Evolutionary conservation across 2,888 invertebrate species (phyloP), one percentile per base, ranked within the genome.

Genomic region (Dolichomitus sp.): DNA sequence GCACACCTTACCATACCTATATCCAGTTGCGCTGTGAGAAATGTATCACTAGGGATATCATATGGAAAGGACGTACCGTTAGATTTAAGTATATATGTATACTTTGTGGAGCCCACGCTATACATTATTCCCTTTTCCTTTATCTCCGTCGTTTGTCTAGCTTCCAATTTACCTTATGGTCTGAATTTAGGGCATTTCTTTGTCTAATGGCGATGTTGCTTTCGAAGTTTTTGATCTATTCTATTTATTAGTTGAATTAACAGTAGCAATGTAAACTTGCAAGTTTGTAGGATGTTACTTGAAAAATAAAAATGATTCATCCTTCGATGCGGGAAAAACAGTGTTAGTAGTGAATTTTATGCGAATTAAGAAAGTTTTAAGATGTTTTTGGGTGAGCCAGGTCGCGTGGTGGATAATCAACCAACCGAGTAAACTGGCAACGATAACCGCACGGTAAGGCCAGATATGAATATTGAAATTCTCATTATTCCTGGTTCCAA

Each of bases 381-480:
- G 30, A 61, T 57, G 54, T 57, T 61, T 73, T 77, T 33, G 27
- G n/a, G 40, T 6, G 40, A 30, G 42, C 50, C n/a, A n/a, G 57
- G 59, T 37, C 30, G 14, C 9, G 68, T 40, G 37, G 12, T 37
- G 48, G 57, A 77, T 69, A 50, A 68, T 27, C 59, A 61, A 59
- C 45, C 52, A 59, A 63, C 59, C 76, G 66, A 23, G 70, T 79
- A 80, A 83, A 73, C 83, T 59, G 68, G 48, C 72, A 45, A 72
- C 61, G 76, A 80, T 80, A 80, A 76, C 69, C 80, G 69, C 76
- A 57, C 82, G 84, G 88, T 82, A 84, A 87, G 87, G 85, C 84
- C 40, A 83, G 83, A 87, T 87, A 92, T 93, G 90, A 92, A 93
- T 92, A 93, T 91, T 93, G 90, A 91, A 92, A 91, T 90, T 91